Base-by-base conservation (phyloP, 2,888 invertebrate species). In the Dendrolimus pini region DNA sequence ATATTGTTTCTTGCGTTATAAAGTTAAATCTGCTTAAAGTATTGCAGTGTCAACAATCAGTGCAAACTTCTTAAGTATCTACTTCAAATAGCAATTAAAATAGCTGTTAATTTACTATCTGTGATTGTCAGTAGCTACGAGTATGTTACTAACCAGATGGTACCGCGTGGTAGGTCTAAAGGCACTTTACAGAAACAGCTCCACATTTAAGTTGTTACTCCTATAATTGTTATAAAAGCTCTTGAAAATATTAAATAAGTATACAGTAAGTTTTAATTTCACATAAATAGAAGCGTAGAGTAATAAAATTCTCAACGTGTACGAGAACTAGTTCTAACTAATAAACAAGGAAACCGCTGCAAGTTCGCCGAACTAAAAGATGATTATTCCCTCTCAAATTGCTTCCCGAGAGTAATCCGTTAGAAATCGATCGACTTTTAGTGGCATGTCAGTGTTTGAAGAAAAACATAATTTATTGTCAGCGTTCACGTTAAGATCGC, bases 351-450 rank as follows among this genome's bases (percentile, higher is more conserved):
- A 89, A 89, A 81, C 84, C 81, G 84, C 71, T 76, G 72, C 70
- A 75, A 73, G 80, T 89, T 89, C 89, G 83, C 68, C 87, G 89
- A 89, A 90, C 73, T 75, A 71, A 72, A 73, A 74, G 72, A 80
- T 83, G 82, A 89, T 89, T 87, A 89, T 82, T 80, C 73, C 79
- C 75, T 68, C 83, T 85, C 87, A 80, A 82, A 85, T 85, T 82
- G 85, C 83, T 85, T 85, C 83, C 78, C 78, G 80, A 78, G 79
- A 80, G 85, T 84, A 87, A 89, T 90, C 89, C 89, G 89, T 90
- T 89, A 86, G 89, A 88, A 89, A 90, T 89, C 89, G 87, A 89
- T 89, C 87, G 83, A 79, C 77, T 85, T 89, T 89, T 89, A 89
- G 85, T 88, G 83, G 79, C 89, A 86, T 89, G 89, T 90, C 89